Evolutionary conservation across 2,888 invertebrate species (phyloP).

Genomic region (Lepidochrysops patricia): DNA sequence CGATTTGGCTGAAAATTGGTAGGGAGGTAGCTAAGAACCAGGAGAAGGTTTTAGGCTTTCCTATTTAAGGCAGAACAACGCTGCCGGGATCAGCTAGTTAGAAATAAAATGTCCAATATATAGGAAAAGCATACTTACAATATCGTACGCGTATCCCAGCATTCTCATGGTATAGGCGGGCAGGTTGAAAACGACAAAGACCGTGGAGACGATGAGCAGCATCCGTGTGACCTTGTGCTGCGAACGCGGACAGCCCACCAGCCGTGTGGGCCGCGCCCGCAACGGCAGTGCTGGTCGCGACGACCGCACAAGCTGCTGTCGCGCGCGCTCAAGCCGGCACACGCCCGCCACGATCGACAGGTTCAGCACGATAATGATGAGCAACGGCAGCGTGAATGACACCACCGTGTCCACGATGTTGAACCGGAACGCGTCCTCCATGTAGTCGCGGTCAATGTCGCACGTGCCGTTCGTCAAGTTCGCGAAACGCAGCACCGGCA

Average conservation of each 20-base stretch:
- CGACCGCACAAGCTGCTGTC: conserved; percentile 44
- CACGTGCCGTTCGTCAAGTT: conserved; percentile 57
- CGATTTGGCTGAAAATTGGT: too few species aligned
- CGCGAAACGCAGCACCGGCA: conserved; percentile 74
- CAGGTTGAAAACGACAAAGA: conserved; percentile 84
- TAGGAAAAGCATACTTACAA: conserved; percentile 49
- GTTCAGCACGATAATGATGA: conserved; percentile 81
- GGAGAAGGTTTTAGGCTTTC: too few species aligned
- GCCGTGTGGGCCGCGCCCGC: conserved; percentile 21
- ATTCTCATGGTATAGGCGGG: conserved; percentile 84
- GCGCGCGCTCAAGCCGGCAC: conserved; percentile 71
- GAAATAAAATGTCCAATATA: too few species aligned
- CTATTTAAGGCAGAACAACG: too few species aligned
- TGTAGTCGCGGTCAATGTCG: conserved; percentile 60
- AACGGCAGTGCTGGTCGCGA: conserved; percentile 20
- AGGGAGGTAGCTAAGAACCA: too few species aligned
- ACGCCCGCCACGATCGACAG: conserved; percentile 80
- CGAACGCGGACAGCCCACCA: conserved; percentile 55
- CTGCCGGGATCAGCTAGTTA: neutral
- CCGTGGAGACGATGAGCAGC: conserved; percentile 86
- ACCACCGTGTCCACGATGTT: conserved; percentile 82
- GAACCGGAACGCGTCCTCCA: conserved; percentile 75
- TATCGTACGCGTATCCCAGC: conserved; percentile 73
- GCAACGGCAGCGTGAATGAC: conserved; percentile 83
- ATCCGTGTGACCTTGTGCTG: conserved; percentile 86